Base-by-base conservation (phyloP, 2,888 invertebrate species). In the Folsomia candida region DNA sequence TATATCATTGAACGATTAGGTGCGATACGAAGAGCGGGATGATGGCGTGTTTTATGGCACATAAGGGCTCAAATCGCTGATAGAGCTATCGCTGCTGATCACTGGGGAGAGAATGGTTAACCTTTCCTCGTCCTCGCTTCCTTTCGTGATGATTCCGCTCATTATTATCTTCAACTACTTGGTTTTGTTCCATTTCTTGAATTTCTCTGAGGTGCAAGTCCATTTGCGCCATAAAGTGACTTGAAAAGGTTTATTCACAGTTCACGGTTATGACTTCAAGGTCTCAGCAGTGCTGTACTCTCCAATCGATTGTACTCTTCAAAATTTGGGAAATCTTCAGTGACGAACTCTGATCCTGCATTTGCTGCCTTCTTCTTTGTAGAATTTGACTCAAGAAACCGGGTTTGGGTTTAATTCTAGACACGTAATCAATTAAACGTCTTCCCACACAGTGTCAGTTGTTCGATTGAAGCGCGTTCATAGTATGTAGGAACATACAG, bases 1-100 rank as follows among this genome's bases (percentile, higher is more conserved):
- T 37, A 37, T 37, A 59, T 24, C 20, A 25, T 59, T 14, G 22
- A 24, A 59, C 20, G 25, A 59, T 59, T 59, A 59, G n/a, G n/a
- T n/a, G n/a, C 24, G 59, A 59, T 59, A 24, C 25, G 24, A 59
- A 11, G 25, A 26, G 59, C 9, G 25, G 6, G 59, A 14, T 59
- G 59, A 59, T 59, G 20, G 59, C 25, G 26, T 2, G 4, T 59
- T 59, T 59, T 59, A 59, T 59, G 59, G 59, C 9, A 9, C 59
- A 59, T 59, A 25, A 6, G 20, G 25, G 59, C 2, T 20, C 22
- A 24, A 59, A 22, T 25, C 24, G 25, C 4, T 11, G 59, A 24
- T 59, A 59, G 20, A 24, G 20, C 25, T 59, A 59, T 59, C 22
- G 37, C 4, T 37, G 37, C 37, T 37, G 37, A 14, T 37, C 37